Base-by-base conservation (phyloP, 2,797 vertebrate species). In the Onychomys torridus region DNA sequence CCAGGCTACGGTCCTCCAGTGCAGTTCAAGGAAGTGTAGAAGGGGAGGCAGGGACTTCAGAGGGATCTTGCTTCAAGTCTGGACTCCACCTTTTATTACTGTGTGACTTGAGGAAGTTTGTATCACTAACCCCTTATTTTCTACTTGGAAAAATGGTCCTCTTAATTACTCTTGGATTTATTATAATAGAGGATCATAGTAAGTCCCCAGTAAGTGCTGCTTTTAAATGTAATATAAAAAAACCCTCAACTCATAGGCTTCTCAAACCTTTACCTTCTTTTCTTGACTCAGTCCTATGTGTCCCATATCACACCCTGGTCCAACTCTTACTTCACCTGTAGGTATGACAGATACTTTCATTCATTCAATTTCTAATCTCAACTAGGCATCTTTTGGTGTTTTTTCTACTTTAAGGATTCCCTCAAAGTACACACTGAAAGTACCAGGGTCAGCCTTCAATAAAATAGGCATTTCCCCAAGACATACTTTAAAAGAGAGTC, bases 361-460 rank as follows among this genome's bases (percentile, higher is more conserved):
- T 78, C 23, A 37, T 78, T 78, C 43, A 5, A 12, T 71, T 87
- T 61, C 23, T 63, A 9, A 55, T 46, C 40, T 77, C 43, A 77
- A 6, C 4, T 11, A 37, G 61, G 29, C 43, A 9, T 27, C 32
- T n/a, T 61, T 83, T 61, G 86, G 3, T 17, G 32, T 2, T 84
- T 96, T 96, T 87, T 78, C 43, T 71, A 27, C 59, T 46, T 88
- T 90, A 67, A 21, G 4, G 9, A n/a, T 43, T 86, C 82, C 75
- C 59, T 40, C 59, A 76, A 90, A 90, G 34, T 14, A 59, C 25
- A 90, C 9, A 76, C 2, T 67, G 83, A 40, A 90, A 86, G 14
- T 49, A 27, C 8, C 40, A 61, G 52, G 25, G 2, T 6, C 40
- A 77, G 61, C 7, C 12, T 90, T 59, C 12, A 37, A 7, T 69